Percentiles rank a stretch among this genome's conserved stretches.
These are phyloP conservation scores for Lagopus leucura DNA, from an alignment of 2,113 vertebrate genomes.

Conservation along the genomic window DNA sequence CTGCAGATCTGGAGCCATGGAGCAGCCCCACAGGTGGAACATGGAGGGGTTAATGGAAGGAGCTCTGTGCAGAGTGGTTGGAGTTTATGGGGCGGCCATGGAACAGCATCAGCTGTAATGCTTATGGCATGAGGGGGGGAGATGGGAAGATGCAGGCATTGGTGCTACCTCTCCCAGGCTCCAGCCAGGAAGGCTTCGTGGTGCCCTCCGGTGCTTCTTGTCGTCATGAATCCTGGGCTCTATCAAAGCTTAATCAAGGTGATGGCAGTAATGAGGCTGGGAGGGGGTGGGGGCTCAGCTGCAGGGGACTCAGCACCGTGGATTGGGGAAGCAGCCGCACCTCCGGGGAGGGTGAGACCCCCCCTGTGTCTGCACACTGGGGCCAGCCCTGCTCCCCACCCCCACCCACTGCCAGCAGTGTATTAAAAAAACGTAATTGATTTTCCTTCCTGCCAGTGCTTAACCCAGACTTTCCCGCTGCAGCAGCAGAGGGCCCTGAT, in stretches of 20 bases:
- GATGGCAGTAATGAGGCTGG: background rate
- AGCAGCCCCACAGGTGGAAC: background rate
- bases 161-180: background rate
- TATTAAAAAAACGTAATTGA: slow-evolving; percentile 34
- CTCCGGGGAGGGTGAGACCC: background rate
- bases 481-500: slow-evolving; percentile 30
- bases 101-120: background rate
- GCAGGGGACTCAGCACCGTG: background rate
- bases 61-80: background rate
- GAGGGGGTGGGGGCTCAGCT: background rate
- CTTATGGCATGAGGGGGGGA: background rate
- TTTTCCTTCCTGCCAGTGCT: slow-evolving; percentile 50
- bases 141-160: too few relatives aligned
- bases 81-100: background rate
- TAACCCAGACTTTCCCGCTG: slow-evolving; percentile 16
- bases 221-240: background rate
- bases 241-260: background rate
- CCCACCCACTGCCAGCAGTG: background rate
- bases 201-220: background rate
- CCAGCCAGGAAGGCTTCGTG: background rate
- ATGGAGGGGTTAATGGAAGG: background rate
- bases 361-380: too few relatives aligned
- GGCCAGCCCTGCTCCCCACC: accelerated
- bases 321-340: background rate
- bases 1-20: background rate